Evolutionary conservation across 2,888 invertebrate genomes (phyloP), one percentile per base, ranked within the genome.

Genomic region (Lasioglossum vierecki): DNA sequence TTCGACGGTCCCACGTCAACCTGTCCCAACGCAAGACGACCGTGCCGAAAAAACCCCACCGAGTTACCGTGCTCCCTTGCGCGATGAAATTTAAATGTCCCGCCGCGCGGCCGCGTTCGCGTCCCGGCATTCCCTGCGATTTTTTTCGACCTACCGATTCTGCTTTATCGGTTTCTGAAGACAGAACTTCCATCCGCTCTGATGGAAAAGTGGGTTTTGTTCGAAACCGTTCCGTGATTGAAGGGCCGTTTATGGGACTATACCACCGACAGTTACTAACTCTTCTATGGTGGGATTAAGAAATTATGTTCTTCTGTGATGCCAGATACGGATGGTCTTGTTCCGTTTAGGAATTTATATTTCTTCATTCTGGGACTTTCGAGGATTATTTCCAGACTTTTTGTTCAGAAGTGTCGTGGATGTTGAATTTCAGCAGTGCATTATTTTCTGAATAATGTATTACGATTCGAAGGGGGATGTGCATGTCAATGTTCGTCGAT

Each of bases 1-100:
- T 92, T 92, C 89, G 88, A 87, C 85, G 85, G 85, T 83, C 77
- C 78, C 76, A 90, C 82, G 86, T 89, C 87, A 85, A 89, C 74
- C 88, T 89, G 90, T 88, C 84, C 84, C 84, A 49, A 41, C 22
- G 79, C 73, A 80, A 76, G 53, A 85, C 71, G 80, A 70, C 53
- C 11, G 49, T n/a, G 66, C 41, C 22, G 76, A 82, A 83, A 83
- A 83, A 63, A 49, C 49, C 15, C n/a, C 44, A 49, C 46, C 63
- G 6, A 18, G 57, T 77, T 74, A 80, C 84, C 84, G 82, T 18
- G 46, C 46, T 35, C 60, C 66, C 80, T 82, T 84, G 74, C 76
- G 79, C 44, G 77, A 85, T 82, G 81, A 87, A 84, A 85, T 88
- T 88, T 84, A 88, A 88, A 87, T 87, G 87, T 86, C 78, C 72